Base-by-base conservation (phyloP, 2,888 invertebrate species). In the Hemithea aestivaria region DNA sequence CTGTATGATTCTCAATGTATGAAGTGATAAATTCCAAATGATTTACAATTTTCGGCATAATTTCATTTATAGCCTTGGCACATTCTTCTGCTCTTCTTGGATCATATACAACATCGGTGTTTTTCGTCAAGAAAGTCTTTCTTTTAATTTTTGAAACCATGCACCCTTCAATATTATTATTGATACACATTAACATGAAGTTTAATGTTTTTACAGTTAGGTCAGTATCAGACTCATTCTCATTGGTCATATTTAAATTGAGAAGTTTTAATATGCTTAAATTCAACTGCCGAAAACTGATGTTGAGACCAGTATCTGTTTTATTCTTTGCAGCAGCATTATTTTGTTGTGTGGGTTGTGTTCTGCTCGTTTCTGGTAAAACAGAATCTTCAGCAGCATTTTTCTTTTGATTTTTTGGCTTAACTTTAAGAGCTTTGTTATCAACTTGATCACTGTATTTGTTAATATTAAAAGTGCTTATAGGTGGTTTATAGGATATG, bases 131-230 rank as follows among this genome's bases (percentile, higher is more conserved):
- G 62, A 80, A 81, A 10, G 79, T 75, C 21, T 68, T 73, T 45
- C 55, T 73, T 58, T 83, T 85, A 25, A 82, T 72, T 57, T 74
- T 83, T 9, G 83, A 72, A 35, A 83, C 53, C 31, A 87, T 53
- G 27, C 70, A 55, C 38, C 53, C 67, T 34, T 78, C 75, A 23
- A 85, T 42, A 40, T 69, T 73, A 27, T 42, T 48, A 46, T 75
- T 83, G 1, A 72, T 44, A 53, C 67, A 69, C 48, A 66, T 74
- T 11, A 84, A 51, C 44, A 87, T 37, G 41, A 74, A 85, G 8
- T 61, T 68, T 10, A 84, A 64, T 8, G 58, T 67, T 56, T 73
- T 75, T 12, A 77, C 62, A 16, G 71, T 77, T 20, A 83, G 51
- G 41, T 67, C 59, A 1, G 48, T 53, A 20, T 69, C 66, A 8